Conservation (phyloP, 2,888 invertebrate species). For the Halictus quadricinctus region DNA sequence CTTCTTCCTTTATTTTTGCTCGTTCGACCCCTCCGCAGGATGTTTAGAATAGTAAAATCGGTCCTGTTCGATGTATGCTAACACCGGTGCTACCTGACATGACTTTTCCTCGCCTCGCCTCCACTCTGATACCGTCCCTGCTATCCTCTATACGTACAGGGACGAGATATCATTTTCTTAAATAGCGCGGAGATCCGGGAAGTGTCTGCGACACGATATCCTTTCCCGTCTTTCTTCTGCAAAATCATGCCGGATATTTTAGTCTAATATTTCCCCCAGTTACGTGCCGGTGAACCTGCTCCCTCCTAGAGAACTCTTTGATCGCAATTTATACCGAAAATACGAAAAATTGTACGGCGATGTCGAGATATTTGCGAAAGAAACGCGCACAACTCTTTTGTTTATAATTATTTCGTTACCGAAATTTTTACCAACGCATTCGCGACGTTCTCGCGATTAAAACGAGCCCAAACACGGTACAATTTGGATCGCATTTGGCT, state of each 20-base stretch:
- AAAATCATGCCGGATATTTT: not conserved
- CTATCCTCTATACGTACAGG: not conserved
- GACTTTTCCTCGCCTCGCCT: not conserved
- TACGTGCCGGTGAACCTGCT: not conserved
- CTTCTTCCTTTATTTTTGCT: slow-evolving; percentile 25
- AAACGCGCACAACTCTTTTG: not conserved
- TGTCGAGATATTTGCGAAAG: not conserved
- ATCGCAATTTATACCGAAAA: not conserved
- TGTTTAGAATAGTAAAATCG: slow-evolving; percentile 68
- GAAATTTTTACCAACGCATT: not conserved
- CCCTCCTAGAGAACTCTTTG: not conserved
- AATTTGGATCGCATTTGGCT: too few relatives aligned
- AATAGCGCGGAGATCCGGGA: not conserved
- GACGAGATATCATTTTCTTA: slow-evolving; percentile 1
- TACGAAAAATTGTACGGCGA: not conserved
- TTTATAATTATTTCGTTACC: not conserved
- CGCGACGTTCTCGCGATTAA: not conserved
- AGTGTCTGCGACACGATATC: not conserved
- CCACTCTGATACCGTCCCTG: not conserved
- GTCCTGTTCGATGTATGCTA: slow-evolving; percentile 44
- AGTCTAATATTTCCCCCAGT: not conserved
- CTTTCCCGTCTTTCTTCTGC: not conserved
- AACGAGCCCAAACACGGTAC: too few relatives aligned
- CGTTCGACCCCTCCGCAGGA: slow-evolving; percentile 24
- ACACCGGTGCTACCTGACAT: not conserved